A percentile compares a stretch with the other conserved stretches of the same genome.
These are phyloP conservation scores for Brotogeris chrysoptera DNA, from an alignment of 2,797 vertebrate genomes.

Conservation along the genomic window DNA sequence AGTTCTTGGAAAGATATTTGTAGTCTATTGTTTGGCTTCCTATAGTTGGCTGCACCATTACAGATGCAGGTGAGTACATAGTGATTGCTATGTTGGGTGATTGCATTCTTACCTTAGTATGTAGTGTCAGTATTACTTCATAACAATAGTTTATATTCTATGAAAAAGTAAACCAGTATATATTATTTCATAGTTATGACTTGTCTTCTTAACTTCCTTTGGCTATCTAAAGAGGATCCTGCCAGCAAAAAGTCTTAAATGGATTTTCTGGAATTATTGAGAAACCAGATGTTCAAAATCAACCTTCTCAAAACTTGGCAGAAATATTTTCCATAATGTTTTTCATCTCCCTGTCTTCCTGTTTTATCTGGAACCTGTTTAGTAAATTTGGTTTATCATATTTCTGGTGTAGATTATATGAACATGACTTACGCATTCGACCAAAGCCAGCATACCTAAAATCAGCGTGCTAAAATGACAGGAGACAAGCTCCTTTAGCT, in stretches of 20 bases:
- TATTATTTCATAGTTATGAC: slow-evolving; percentile 1
- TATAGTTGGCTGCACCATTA: background rate
- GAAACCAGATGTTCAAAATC: slow-evolving; percentile 52
- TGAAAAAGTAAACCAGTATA: background rate
- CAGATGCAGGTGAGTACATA: background rate
- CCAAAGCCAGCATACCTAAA: slow-evolving; percentile 1
- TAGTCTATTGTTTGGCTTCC: background rate
- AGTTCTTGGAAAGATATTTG: background rate
- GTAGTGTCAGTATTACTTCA: background rate
- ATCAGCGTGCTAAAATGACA: background rate
- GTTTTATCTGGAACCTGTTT: slow-evolving; percentile 5
- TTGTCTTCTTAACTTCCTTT: slow-evolving; percentile 20
- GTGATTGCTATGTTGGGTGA: background rate
- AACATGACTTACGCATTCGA: background rate
- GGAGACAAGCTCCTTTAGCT: background rate
- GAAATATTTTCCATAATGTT: slow-evolving; percentile 3
- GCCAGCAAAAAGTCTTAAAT: background rate
- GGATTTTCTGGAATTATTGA: slow-evolving; percentile 11
- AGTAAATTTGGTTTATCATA: slow-evolving; percentile 17
- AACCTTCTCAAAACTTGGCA: slow-evolving; percentile 35
- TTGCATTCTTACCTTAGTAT: background rate
- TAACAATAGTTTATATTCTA: background rate
- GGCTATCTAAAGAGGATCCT: background rate
- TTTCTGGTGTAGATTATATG: background rate
- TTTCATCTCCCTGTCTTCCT: slow-evolving; percentile 40